Evolutionary conservation across 1,140 invertebrate species (phyloP), one percentile per base, ranked within the genome.

Genomic region (Planococcus citri): DNA sequence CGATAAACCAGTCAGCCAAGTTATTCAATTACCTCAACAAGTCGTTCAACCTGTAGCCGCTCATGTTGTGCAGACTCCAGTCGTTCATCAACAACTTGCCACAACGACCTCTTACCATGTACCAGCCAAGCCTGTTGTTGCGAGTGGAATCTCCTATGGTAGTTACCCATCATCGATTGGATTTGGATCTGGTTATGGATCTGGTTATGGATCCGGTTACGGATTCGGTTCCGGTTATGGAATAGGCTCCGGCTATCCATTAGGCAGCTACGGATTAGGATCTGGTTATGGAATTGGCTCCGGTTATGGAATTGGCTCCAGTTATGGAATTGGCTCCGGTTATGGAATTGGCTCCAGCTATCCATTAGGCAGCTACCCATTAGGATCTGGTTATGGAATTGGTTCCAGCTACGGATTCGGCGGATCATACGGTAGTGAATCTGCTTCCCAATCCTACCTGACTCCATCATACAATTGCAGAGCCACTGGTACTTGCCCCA

Each of bases 11-110:
- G 10, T n/a, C 6, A 20, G 20, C 1, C 29, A 60, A 33, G 60
- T 60, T 0, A 41, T 71, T 29, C 21, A 69, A 17, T 64, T 71
- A 38, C 29, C 68, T 17, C 41, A 69, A 24, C 21, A 71, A 71
- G 58, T 69, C 27, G 68, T 69, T 21, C 68, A 69, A 4, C 57
- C 68, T 22, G 22, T 51, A 22, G 58, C 27, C 61, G 68, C 60
- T 17, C 22, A 64, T 25, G 20, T 25, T 12, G 20, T 71, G 20
- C 29, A 58, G n/a, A 68, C 61, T 33, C 29, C 68, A 61, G 61
- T 64, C 27, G 71, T 69, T 21, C 71, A 71, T 2, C 57, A 58
- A 20, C 29, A 41, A 29, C 57, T 20, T 27, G 29, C 60, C 14
- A 57, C 70, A 0, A 24, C 58, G 1, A 70, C 57, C 14, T 33